Conservation (phyloP, 1,140 invertebrate species). For the Chironomus tepperi region DNA sequence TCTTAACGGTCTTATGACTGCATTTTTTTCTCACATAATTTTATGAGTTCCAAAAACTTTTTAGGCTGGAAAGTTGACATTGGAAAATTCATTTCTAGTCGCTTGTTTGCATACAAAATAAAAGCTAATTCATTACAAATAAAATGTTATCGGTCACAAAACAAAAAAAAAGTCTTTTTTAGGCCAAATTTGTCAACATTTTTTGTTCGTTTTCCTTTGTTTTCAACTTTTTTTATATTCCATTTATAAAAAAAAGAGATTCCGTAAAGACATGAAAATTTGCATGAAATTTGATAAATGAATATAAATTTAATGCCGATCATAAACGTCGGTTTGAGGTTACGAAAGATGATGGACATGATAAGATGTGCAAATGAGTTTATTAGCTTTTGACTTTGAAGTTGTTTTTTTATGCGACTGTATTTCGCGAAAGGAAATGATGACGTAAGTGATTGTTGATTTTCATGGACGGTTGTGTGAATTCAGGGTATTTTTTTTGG, state of each 20-base stretch:
- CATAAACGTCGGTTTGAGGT: not conserved
- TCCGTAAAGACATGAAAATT: no score
- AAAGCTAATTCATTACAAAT: not conserved
- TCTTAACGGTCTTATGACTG: no score
- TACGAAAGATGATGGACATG: not conserved
- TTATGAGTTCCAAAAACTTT: not conserved
- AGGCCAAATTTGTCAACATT: constrained; percentile 1
- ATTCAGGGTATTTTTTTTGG: no score
- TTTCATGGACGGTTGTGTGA: no score
- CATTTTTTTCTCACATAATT: no score
- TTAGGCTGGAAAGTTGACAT: not conserved
- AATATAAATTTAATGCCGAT: not conserved
- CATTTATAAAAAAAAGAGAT: no score
- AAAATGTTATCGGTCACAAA: constrained; percentile 13
- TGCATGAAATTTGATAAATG: not conserved
- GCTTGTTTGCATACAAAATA: not conserved
- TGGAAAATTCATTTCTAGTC: not conserved
- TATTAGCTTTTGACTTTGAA: no score
- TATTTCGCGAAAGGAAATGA: no score
- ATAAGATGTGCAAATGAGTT: not conserved
- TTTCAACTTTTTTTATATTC: no score
- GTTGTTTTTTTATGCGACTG: no score
- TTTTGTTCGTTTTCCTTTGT: no score
- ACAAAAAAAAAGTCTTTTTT: not conserved
- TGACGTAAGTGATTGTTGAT: no score